Conservation (phyloP, 2,888 invertebrate genomes). For the Prenolepis imparis region DNA sequence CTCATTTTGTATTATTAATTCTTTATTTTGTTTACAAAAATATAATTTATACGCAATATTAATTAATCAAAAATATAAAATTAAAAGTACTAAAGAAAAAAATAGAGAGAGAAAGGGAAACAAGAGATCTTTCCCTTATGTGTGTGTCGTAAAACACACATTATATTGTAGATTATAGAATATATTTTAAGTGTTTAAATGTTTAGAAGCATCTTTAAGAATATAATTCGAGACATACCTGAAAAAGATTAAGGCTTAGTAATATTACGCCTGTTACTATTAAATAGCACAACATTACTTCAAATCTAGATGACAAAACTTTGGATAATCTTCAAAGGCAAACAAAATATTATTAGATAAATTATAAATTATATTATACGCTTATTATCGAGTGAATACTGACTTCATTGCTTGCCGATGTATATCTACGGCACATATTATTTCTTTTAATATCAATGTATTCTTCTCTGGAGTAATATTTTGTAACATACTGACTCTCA, state of each 20-base stretch:
- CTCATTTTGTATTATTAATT: not conserved
- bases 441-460: not conserved
- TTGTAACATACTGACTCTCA: not conserved
- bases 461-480: not conserved
- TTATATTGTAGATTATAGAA: too few species aligned
- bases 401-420: conserved; percentile 25
- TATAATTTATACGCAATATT: too few species aligned
- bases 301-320: not conserved
- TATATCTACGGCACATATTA: conserved; percentile 7
- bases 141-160: not conserved
- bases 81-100: too few species aligned
- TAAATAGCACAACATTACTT: not conserved
- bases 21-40: not conserved
- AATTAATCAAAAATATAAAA: too few species aligned
- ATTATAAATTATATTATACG: not conserved
- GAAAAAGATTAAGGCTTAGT: not conserved
- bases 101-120: too few species aligned
- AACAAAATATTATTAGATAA: not conserved
- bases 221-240: not conserved
- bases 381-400: not conserved
- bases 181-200: too few species aligned
- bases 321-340: not conserved
- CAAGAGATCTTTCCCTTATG: too few species aligned
- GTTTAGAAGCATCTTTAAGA: too few species aligned
- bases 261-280: not conserved